phyloP scores from a whole-genome alignment of 1,140 invertebrate species.

The Aleiodes sp. region DNA sequence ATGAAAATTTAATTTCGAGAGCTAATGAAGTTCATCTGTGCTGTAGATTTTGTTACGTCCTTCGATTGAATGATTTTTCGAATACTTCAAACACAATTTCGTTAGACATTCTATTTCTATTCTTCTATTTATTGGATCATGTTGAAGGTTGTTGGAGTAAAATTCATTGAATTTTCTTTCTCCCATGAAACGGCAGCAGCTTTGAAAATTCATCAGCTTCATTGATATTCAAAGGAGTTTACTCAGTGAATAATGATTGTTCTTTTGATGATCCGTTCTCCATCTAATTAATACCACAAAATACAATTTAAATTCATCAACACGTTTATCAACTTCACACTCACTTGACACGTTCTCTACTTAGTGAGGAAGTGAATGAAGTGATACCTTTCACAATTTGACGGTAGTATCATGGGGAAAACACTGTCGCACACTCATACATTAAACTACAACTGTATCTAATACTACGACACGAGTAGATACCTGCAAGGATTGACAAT shows the following conservation, averaged over 20 bases:
- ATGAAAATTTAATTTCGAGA: too few relatives aligned
- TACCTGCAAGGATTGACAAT: constrained; percentile 8
- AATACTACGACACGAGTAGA: not conserved
- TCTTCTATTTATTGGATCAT: too few relatives aligned
- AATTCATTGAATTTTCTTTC: not conserved
- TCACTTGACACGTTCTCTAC: not conserved
- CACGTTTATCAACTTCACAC: not conserved
- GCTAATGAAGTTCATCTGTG: too few relatives aligned
- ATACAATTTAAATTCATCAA: not conserved
- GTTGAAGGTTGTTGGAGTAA: too few relatives aligned
- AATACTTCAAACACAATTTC: too few relatives aligned
- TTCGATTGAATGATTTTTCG: too few relatives aligned
- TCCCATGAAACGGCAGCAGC: too few relatives aligned
- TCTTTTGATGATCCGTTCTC: not conserved
- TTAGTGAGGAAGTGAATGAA: not conserved
- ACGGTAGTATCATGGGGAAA: too few relatives aligned
- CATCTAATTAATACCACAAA: not conserved
- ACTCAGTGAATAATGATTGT: not conserved
- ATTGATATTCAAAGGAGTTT: too few relatives aligned
- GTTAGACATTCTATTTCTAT: too few relatives aligned
- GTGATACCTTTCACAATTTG: not conserved
- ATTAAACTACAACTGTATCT: not conserved
- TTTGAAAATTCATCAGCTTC: too few relatives aligned
- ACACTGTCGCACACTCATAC: not conserved
- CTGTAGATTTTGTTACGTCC: too few relatives aligned